These are phyloP conservation scores for Falco punctatus DNA, from an alignment of 2,113 vertebrate species.

Conservation along the genomic window DNA sequence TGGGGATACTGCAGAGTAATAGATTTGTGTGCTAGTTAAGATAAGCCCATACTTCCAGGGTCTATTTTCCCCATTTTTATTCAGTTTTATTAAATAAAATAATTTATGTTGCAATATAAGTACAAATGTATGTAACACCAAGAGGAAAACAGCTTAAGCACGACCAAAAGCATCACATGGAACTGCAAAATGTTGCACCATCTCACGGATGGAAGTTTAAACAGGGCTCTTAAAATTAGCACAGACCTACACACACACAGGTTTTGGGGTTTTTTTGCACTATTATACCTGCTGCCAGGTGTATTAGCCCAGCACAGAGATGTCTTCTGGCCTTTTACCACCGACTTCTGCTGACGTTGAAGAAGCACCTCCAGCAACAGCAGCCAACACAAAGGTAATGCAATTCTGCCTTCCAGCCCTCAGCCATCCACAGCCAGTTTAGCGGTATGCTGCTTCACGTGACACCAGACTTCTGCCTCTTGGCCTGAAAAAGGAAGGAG, in stretches of 20 bases:
- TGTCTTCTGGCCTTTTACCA: neutral
- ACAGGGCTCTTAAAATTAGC: neutral
- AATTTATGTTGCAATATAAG: neutral
- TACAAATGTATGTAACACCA: neutral
- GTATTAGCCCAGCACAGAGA: neutral
- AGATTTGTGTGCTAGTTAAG: neutral
- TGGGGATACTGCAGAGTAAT: neutral
- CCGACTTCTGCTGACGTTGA: neutral
- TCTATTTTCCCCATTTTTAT: neutral
- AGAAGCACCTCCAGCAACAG: neutral
- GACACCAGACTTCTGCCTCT: neutral
- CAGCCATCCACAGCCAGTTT: neutral
- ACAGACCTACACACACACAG: too few relatives aligned
- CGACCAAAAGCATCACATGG: accelerated
- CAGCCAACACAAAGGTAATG: neutral
- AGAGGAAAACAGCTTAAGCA: neutral
- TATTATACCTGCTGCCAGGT: neutral
- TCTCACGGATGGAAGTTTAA: neutral
- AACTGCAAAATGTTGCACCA: neutral
- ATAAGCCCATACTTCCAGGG: neutral
- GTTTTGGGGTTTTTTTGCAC: accelerated
- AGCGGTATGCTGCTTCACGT: neutral
- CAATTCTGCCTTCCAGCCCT: neutral
- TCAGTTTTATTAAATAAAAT: neutral
- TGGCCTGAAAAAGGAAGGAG: neutral